Percentiles rank a stretch among this genome's conserved stretches.
Evolutionary conservation across 2,888 invertebrate genomes (phyloP).

Genomic region (Podabrus alpinus): DNA sequence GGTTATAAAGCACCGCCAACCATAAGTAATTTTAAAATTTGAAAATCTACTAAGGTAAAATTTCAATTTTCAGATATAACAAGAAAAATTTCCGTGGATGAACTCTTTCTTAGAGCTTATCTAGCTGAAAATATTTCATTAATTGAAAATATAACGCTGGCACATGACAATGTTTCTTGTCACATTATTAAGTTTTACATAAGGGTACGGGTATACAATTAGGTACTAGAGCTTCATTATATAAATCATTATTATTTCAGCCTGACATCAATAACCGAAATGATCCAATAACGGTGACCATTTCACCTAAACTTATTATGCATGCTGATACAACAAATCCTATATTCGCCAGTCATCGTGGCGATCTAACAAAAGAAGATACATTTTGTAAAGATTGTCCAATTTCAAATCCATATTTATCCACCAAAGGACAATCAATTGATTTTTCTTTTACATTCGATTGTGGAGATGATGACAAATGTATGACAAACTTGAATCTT

Average conservation of each 20-base stretch:
- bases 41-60: background rate
- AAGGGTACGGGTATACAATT: conserved; percentile 4
- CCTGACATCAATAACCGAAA: conserved; percentile 11
- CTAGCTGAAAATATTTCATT: background rate
- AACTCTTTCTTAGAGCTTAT: conserved; percentile 28
- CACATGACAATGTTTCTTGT: conserved; percentile 12
- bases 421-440: conserved; percentile 36
- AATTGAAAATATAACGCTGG: conserved; percentile 14
- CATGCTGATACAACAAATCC: conserved; percentile 9
- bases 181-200: conserved; percentile 27
- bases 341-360: conserved; percentile 23
- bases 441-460: conserved; percentile 45
- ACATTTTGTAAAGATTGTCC: conserved; percentile 43
- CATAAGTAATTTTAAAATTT: conserved; percentile 11
- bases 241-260: conserved; percentile 1
- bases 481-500: conserved; percentile 40
- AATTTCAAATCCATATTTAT: conserved; percentile 36
- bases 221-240: background rate
- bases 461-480: conserved; percentile 47
- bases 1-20: conserved; percentile 5
- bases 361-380: conserved; percentile 28
- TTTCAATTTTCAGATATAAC: conserved; percentile 8
- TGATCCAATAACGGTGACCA: conserved; percentile 35
- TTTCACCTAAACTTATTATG: conserved; percentile 27
- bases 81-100: conserved; percentile 28